phyloP scores from a whole-genome alignment of 92 coral and sea anemone genomes.

The Hydrozoanthus gracilis region DNA sequence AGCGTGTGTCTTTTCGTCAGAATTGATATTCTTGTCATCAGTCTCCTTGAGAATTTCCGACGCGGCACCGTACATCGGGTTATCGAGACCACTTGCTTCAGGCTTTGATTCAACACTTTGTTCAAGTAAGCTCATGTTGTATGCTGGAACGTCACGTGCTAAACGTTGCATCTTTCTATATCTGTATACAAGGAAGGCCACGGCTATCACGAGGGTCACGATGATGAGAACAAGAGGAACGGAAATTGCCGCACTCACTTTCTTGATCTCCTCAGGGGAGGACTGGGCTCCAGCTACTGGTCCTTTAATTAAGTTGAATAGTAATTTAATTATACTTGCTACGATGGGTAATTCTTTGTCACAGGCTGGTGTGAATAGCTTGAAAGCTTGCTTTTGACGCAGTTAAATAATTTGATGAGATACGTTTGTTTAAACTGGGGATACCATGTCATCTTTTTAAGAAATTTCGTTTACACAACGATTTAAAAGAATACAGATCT shows the following conservation, averaged over 20 bases:
- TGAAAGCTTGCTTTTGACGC: too few species aligned
- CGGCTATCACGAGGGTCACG: background rate
- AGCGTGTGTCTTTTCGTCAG: background rate
- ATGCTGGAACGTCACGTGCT: background rate
- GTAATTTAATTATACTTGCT: too few species aligned
- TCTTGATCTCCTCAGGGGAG: background rate
- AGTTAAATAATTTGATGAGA: too few species aligned
- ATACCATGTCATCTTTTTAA: too few species aligned
- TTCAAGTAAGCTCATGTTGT: slow-evolving; percentile 1
- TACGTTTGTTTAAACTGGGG: too few species aligned
- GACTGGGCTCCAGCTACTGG: too few species aligned
- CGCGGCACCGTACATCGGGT: slow-evolving; percentile 17
- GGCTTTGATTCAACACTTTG: background rate
- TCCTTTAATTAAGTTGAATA: too few species aligned
- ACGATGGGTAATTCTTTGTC: too few species aligned
- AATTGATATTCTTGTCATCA: background rate
- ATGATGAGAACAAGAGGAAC: slow-evolving; percentile 17
- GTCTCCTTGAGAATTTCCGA: background rate
- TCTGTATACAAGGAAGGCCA: background rate
- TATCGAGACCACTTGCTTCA: background rate
- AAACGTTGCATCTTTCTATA: slow-evolving; percentile 10
- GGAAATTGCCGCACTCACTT: slow-evolving; percentile 12
- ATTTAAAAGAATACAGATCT: too few species aligned
- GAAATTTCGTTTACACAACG: too few species aligned
- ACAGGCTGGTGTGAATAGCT: too few species aligned